Evolutionary conservation across 1,140 invertebrate species (phyloP).

Genomic region (Mya arenaria): DNA sequence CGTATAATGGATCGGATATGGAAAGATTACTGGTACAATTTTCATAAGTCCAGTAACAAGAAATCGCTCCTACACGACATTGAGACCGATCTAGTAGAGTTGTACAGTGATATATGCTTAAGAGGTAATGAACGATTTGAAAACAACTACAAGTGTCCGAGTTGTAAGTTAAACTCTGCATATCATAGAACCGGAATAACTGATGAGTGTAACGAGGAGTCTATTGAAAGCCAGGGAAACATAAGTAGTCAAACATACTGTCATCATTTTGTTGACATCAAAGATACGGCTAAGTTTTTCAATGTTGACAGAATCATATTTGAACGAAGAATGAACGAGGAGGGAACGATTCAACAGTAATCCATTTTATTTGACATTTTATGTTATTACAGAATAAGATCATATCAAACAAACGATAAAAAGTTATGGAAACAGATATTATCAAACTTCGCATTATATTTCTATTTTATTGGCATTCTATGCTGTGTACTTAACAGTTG

Average conservation of each 20-base stretch:
- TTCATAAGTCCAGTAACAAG: not conserved
- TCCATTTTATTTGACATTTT: too few species aligned
- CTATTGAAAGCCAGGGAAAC: not conserved
- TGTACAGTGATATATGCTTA: not conserved
- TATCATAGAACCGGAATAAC: not conserved
- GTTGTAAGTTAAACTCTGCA: not conserved
- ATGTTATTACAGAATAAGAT: too few species aligned
- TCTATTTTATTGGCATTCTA: too few species aligned
- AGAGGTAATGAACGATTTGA: slow-evolving; percentile 6
- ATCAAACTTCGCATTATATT: too few species aligned
- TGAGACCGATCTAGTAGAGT: not conserved
- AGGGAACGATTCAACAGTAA: not conserved
- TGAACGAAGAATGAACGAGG: slow-evolving; percentile 13
- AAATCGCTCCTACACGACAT: not conserved
- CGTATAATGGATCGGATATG: not conserved
- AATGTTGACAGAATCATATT: slow-evolving; percentile 7
- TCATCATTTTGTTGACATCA: slow-evolving; percentile 1
- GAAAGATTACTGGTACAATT: slow-evolving; percentile 5
- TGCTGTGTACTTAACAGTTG: too few species aligned
- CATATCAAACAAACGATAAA: too few species aligned
- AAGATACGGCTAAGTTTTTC: not conserved
- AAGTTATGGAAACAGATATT: too few species aligned
- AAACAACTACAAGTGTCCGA: not conserved
- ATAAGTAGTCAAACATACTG: not conserved
- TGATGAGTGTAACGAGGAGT: not conserved